These are phyloP conservation scores for Antennarius striatus DNA, from an alignment of 2,113 vertebrate species.

Conservation along the genomic window DNA sequence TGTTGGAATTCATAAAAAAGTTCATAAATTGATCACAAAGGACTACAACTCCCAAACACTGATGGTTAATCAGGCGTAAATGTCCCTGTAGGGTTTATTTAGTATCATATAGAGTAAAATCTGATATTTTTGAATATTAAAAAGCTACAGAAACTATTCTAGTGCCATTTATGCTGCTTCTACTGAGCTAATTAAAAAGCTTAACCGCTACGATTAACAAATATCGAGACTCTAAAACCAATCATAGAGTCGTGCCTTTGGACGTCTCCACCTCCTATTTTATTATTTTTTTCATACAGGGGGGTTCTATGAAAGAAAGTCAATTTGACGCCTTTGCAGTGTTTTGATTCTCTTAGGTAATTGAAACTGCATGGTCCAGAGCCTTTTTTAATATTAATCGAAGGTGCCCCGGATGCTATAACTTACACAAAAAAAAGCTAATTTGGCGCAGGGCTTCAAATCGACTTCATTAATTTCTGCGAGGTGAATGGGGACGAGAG, in stretches of 20 bases:
- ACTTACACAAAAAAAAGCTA: slow-evolving; percentile 40
- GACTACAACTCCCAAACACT: too few species aligned
- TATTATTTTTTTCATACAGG: slow-evolving; percentile 5
- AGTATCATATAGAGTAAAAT: not conserved
- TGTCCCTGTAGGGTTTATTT: not conserved
- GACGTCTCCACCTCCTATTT: slow-evolving; percentile 21
- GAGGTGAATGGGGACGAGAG: slow-evolving; percentile 58
- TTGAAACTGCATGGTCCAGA: slow-evolving; percentile 76
- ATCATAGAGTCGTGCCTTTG: slow-evolving; percentile 7
- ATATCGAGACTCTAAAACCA: not conserved
- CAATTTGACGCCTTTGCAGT: slow-evolving; percentile 65
- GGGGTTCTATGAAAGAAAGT: slow-evolving; percentile 48
- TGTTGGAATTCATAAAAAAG: too few species aligned
- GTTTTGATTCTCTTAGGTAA: slow-evolving; percentile 72
- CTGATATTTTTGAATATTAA: not conserved
- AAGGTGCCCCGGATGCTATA: slow-evolving; percentile 55
- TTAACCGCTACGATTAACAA: not conserved
- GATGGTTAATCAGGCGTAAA: too few species aligned
- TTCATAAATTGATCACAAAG: too few species aligned
- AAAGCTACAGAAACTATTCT: not conserved
- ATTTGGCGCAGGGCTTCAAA: slow-evolving; percentile 52
- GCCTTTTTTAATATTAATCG: slow-evolving; percentile 71
- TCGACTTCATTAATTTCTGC: slow-evolving; percentile 65
- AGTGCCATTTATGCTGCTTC: not conserved
- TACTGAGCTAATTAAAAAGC: not conserved